Percentiles rank a stretch among this genome's conserved stretches.
These are phyloP conservation scores for Agrotis exclamationis DNA, from an alignment of 2,888 invertebrate species.

Conservation along the genomic window DNA sequence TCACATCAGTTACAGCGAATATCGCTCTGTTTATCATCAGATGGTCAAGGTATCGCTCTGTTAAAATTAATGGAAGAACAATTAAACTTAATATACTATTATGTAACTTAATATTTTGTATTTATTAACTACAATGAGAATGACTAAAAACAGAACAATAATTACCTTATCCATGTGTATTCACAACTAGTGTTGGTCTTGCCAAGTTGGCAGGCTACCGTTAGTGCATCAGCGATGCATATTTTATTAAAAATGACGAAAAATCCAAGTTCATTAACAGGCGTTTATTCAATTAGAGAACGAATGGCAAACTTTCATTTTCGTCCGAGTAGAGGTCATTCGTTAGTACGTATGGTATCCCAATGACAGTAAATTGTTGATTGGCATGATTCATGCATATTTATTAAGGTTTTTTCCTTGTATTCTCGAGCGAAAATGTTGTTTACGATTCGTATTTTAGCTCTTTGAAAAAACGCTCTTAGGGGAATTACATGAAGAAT, in stretches of 20 bases:
- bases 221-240: slow-evolving; percentile 66
- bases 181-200: slow-evolving; percentile 68
- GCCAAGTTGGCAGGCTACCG: slow-evolving; percentile 80
- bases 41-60: slow-evolving; percentile 72
- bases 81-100: slow-evolving; percentile 81
- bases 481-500: slow-evolving; percentile 41
- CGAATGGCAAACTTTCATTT: slow-evolving; percentile 63
- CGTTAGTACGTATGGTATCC: slow-evolving; percentile 42
- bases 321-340: slow-evolving; percentile 63
- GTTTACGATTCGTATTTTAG: slow-evolving; percentile 36
- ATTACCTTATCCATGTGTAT: slow-evolving; percentile 75
- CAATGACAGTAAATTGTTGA: slow-evolving; percentile 47
- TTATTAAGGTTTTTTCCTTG: slow-evolving; percentile 61
- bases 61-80: slow-evolving; percentile 86
- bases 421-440: slow-evolving; percentile 44
- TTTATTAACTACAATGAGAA: slow-evolving; percentile 72
- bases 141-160: slow-evolving; percentile 76
- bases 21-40: slow-evolving; percentile 52
- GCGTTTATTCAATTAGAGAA: slow-evolving; percentile 49
- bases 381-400: slow-evolving; percentile 60
- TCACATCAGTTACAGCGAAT: slow-evolving; percentile 73
- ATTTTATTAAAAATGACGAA: slow-evolving; percentile 62
- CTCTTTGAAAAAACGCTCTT: slow-evolving; percentile 51
- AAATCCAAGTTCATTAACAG: slow-evolving; percentile 71
- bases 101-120: slow-evolving; percentile 79